A percentile compares a stretch with the other conserved stretches of the same genome.
Conservation (phyloP, 1,140 invertebrate genomes). For the Lethocerus indicus region DNA sequence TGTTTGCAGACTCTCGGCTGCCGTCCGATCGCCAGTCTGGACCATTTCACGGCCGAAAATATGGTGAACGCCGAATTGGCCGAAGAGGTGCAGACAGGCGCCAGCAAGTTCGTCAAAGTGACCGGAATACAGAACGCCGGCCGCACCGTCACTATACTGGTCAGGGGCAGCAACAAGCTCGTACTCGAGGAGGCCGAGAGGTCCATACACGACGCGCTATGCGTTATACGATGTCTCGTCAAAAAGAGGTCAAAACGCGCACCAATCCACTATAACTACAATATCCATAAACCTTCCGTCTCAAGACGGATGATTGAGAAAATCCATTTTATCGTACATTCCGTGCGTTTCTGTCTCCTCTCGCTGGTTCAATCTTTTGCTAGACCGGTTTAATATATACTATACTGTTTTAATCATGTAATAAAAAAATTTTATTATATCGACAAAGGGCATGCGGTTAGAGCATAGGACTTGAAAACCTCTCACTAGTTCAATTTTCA, state of each 20-base stretch:
- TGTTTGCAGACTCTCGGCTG: conserved; percentile 60
- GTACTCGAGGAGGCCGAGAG: conserved; percentile 89
- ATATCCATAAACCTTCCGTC: too few species aligned
- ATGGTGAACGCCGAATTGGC: conserved; percentile 84
- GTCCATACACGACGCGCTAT: conserved; percentile 95
- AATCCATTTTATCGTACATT: too few species aligned
- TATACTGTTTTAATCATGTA: too few species aligned
- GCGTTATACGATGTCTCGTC: conserved; percentile 92
- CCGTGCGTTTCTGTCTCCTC: too few species aligned
- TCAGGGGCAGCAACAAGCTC: conserved; percentile 94
- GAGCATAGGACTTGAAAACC: too few species aligned
- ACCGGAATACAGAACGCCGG: conserved; percentile 81
- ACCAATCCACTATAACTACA: too few species aligned
- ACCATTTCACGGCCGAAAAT: conserved; percentile 90
- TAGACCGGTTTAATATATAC: too few species aligned
- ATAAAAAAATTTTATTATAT: too few species aligned
- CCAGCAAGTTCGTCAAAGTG: conserved; percentile 85
- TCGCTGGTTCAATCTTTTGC: too few species aligned
- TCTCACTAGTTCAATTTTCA: too few species aligned
- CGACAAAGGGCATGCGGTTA: too few species aligned
- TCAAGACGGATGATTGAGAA: too few species aligned
- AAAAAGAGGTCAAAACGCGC: conserved; percentile 69
- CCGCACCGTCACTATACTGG: conserved; percentile 80
- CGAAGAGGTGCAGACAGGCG: conserved; percentile 83
- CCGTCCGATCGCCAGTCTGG: conserved; percentile 91